These are phyloP conservation scores for Centropus unirufus DNA, from an alignment of 2,113 vertebrate genomes.

Conservation along the genomic window DNA sequence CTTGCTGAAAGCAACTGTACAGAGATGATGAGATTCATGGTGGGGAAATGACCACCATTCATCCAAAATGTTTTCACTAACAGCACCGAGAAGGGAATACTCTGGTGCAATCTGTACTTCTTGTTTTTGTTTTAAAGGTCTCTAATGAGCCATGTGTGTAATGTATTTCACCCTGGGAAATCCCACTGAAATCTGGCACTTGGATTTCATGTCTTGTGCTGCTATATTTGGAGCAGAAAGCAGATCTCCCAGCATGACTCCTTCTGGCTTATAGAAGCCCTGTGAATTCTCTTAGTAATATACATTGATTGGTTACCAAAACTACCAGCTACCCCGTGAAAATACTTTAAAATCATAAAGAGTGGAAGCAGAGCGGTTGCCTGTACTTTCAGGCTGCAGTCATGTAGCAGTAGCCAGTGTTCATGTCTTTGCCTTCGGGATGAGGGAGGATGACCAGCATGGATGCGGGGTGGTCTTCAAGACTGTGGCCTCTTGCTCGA, in stretches of 20 bases:
- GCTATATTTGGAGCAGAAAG: slow-evolving; percentile 64
- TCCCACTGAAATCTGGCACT: slow-evolving; percentile 67
- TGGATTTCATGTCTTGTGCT: slow-evolving; percentile 29
- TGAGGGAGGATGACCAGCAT: not conserved
- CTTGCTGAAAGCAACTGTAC: not conserved
- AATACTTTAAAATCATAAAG: not conserved
- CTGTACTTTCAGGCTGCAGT: not conserved
- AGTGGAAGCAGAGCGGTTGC: not conserved
- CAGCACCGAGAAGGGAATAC: slow-evolving; percentile 15
- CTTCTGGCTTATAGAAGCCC: slow-evolving; percentile 56
- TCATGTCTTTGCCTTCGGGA: accelerated
- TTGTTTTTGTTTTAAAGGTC: slow-evolving; percentile 50
- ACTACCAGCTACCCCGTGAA: slow-evolving; percentile 27
- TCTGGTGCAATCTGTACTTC: slow-evolving; percentile 25
- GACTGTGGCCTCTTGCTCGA: not conserved
- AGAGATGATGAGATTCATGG: not conserved
- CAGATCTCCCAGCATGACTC: slow-evolving; percentile 59
- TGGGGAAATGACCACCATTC: slow-evolving; percentile 35
- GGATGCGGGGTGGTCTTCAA: not conserved
- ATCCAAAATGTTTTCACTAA: slow-evolving; percentile 26
- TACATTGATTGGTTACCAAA: slow-evolving; percentile 34
- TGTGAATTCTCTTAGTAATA: slow-evolving; percentile 54
- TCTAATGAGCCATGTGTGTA: slow-evolving; percentile 58
- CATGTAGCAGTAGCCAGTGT: accelerated
- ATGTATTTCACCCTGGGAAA: slow-evolving; percentile 61